phyloP scores from a whole-genome alignment of 2,113 vertebrate species.

The Myotis brandtii region DNA sequence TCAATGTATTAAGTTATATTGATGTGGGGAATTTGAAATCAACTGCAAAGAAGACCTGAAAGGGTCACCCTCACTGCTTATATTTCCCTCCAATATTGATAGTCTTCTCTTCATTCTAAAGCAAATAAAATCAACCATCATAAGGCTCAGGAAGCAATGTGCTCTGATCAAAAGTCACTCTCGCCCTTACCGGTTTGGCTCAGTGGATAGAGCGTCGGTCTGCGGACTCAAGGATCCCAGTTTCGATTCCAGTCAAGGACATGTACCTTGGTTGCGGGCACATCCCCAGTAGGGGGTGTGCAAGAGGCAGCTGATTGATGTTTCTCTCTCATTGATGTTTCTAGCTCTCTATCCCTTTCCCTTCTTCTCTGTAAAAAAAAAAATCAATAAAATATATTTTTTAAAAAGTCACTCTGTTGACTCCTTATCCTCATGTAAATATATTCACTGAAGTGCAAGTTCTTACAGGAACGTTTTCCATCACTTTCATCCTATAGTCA shows the following conservation, averaged over 20 bases:
- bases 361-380: too few relatives aligned
- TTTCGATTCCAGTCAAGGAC: too few relatives aligned
- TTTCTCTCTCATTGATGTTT: too few relatives aligned
- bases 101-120: background rate
- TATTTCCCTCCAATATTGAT: background rate
- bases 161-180: background rate
- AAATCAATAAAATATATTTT: too few relatives aligned
- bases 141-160: background rate
- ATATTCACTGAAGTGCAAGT: background rate
- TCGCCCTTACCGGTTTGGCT: too few relatives aligned
- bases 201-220: too few relatives aligned
- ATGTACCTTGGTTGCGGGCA: too few relatives aligned
- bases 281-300: too few relatives aligned
- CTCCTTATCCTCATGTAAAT: background rate
- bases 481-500: background rate
- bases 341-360: too few relatives aligned
- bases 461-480: background rate
- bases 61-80: background rate
- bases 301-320: too few relatives aligned
- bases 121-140: background rate
- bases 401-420: background rate
- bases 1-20: background rate
- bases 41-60: background rate
- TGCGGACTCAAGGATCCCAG: too few relatives aligned
- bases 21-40: slow-evolving; percentile 32